Base-by-base conservation (phyloP, 2,113 vertebrate genomes). In the Larimichthys crocea region DNA sequence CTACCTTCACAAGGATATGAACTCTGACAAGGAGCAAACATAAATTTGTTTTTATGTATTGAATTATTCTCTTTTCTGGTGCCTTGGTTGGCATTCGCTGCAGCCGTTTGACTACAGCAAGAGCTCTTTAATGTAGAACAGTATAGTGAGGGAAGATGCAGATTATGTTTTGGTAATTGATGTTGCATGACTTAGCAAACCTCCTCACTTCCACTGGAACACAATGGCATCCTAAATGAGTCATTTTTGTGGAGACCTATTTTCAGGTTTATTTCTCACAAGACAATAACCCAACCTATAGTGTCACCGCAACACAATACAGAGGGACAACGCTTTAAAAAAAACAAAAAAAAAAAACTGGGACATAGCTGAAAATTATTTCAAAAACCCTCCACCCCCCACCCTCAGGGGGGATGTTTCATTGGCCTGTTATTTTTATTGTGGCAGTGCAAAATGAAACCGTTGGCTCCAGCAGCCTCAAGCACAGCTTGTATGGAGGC, bases 11-110 rank as follows among this genome's bases (percentile, higher is more conserved):
- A 92, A 95, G 95, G 94, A 95, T 97, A 96, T 96, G 94, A 97
- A 96, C 96, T 95, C 95, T 97, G 97, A 97, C 97, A 97, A 95
- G 95, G 92, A 94, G 94, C 92, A 98, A 97, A 97, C 96, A 93
- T 94, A 97, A 97, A 97, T 97, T 96, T 95, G 95, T 95, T 97
- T 97, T 97, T 96, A 97, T 96, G 96, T 96, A 94, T 96, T 96
- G 93, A 96, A 95, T 97, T 96, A 97, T 97, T 97, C 90, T 95
- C 91, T 92, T 94, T 93, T 86, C 90, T 71, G 91, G 87, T 77
- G 92, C 82, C 93, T 73, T 91, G 44, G 86, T 55, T 66, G 74
- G 74, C 62, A 46, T 86, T 17, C 76, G 52, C 57, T 22, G 72
- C 66, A 65, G 52, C 60, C 74, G 42, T 72, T 63, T 31, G 53